Evolutionary conservation across 2,888 invertebrate genomes (phyloP).

Genomic region (Synergus laeviventris): DNA sequence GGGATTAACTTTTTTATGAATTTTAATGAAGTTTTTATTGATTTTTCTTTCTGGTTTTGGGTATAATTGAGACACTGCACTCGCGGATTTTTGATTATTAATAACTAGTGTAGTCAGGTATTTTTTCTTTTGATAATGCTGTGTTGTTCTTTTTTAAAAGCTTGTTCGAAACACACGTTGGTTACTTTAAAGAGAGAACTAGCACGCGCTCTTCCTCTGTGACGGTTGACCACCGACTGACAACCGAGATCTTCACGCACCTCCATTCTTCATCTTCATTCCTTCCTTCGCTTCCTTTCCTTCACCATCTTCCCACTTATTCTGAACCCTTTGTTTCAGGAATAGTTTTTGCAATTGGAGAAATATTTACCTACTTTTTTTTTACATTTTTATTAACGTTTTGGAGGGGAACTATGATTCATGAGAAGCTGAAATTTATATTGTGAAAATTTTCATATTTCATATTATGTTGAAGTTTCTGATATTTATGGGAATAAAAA

Average conservation of each 20-base stretch:
- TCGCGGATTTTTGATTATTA: background rate
- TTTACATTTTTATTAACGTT: background rate
- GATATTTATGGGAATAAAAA: no score
- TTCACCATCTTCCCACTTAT: constrained; percentile 52
- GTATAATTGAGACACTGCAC: background rate
- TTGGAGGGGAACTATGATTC: no score
- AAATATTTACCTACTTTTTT: background rate
- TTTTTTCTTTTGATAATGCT: background rate
- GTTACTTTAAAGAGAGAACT: background rate
- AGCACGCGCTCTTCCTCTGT: constrained; percentile 64
- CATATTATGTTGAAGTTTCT: no score
- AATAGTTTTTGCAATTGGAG: constrained; percentile 43
- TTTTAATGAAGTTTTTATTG: background rate
- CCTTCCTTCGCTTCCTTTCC: constrained; percentile 58
- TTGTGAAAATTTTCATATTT: no score
- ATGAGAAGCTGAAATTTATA: no score
- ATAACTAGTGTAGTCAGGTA: background rate
- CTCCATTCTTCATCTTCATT: constrained; percentile 74
- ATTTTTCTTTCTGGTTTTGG: background rate
- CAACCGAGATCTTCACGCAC: constrained; percentile 71
- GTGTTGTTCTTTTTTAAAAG: background rate
- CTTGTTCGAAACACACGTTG: background rate
- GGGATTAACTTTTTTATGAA: background rate
- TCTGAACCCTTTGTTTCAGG: constrained; percentile 47
- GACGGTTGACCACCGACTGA: constrained; percentile 75